Conservation (phyloP, 2,797 vertebrate genomes). For the Tadarida brasiliensis region DNA sequence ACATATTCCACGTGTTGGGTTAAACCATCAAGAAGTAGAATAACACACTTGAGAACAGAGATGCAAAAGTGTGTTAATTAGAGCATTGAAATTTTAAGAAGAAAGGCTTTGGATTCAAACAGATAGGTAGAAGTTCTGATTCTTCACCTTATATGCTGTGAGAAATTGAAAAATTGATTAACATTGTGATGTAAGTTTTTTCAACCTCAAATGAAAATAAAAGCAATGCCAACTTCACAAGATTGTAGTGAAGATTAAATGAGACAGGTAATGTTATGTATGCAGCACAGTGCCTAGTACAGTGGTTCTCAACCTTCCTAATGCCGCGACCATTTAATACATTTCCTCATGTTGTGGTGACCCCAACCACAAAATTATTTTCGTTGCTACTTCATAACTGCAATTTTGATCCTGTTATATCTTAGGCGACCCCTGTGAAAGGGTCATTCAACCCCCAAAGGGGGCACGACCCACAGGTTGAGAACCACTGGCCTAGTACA, state of each 20-base stretch:
- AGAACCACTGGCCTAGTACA: background rate
- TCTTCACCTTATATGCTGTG: background rate
- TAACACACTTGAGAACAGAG: background rate
- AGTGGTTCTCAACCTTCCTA: too few species aligned
- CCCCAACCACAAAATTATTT: too few species aligned
- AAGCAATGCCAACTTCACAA: background rate
- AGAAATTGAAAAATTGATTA: background rate
- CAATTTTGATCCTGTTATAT: too few species aligned
- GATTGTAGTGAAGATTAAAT: background rate
- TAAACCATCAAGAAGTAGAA: background rate
- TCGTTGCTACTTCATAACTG: too few species aligned
- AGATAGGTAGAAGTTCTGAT: background rate
- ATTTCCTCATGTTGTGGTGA: too few species aligned
- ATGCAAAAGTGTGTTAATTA: background rate
- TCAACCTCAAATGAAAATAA: constrained; percentile 12
- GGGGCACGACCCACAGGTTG: too few species aligned
- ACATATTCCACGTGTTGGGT: background rate
- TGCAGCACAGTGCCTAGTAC: background rate
- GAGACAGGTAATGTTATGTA: background rate
- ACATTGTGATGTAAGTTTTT: background rate
- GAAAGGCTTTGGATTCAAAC: background rate
- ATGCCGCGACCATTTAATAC: too few species aligned
- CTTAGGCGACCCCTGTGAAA: too few species aligned
- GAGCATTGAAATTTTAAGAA: background rate
- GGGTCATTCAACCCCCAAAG: too few species aligned